Evolutionary conservation across 1,140 invertebrate genomes (phyloP).

Genomic region (Vollenhovia emeryi): DNA sequence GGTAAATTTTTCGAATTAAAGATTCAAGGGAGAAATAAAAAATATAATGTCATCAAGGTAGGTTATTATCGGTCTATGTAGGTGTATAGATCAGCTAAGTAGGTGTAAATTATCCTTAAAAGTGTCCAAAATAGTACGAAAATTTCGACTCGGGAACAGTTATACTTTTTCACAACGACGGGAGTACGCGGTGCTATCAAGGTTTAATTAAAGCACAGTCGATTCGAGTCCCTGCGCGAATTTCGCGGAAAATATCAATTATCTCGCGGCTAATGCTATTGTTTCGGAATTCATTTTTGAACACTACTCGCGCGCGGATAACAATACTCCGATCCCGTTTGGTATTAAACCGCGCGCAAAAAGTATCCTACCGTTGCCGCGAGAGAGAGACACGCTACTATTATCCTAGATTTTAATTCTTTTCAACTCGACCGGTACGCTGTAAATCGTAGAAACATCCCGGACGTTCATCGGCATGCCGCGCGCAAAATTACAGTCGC

Average conservation of each 20-base stretch:
- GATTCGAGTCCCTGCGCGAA: not conserved
- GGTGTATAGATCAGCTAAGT: too few species aligned
- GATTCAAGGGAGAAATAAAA: too few species aligned
- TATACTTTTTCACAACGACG: not conserved
- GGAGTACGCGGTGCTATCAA: not conserved
- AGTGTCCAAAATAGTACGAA: too few species aligned
- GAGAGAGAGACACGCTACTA: not conserved
- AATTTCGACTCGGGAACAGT: too few species aligned
- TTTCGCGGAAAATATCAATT: not conserved
- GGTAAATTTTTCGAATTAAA: too few species aligned
- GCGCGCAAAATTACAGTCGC: constrained; percentile 51
- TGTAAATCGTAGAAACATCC: constrained; percentile 28
- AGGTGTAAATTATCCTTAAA: too few species aligned
- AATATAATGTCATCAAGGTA: too few species aligned
- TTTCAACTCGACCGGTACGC: not conserved
- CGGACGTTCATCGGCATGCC: constrained; percentile 48
- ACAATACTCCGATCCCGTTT: not conserved
- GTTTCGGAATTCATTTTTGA: not conserved
- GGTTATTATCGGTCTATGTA: too few species aligned
- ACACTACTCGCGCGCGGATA: not conserved
- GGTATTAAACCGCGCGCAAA: not conserved
- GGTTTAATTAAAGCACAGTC: not conserved
- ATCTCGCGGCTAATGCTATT: not conserved
- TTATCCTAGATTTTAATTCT: constrained; percentile 18
- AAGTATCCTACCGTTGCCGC: not conserved